A percentile compares a stretch with the other conserved stretches of the same genome.
phyloP scores from a whole-genome alignment of 1,140 invertebrate genomes.

The Meloidogyne chitwoodi region DNA sequence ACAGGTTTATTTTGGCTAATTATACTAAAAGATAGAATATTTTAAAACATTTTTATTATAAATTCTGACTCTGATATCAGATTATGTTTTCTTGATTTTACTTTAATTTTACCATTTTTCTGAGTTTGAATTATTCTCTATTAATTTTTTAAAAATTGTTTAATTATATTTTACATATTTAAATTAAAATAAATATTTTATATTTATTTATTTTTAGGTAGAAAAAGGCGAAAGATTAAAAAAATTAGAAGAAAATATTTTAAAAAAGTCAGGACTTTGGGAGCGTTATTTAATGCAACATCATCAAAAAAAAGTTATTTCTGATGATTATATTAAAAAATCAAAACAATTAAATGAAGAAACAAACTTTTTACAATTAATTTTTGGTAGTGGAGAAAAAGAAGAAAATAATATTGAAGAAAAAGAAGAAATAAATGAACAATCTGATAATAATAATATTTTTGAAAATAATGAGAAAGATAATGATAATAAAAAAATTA shows the following conservation, averaged over 20 bases:
- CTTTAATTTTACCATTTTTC: too few species aligned
- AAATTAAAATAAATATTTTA: not conserved
- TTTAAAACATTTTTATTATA: too few species aligned
- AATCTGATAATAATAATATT: too few species aligned
- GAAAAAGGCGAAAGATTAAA: constrained; percentile 19
- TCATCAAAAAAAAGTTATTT: constrained; percentile 25
- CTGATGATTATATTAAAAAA: constrained; percentile 22
- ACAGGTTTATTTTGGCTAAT: constrained; percentile 66
- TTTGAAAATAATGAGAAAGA: not conserved
- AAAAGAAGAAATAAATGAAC: not conserved
- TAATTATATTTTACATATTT: not conserved
- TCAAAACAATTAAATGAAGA: constrained; percentile 23
- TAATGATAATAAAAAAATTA: not conserved
- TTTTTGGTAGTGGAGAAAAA: constrained; percentile 28
- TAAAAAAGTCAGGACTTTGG: constrained; percentile 47
- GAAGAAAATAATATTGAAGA: not conserved
- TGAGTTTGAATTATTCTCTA: too few species aligned
- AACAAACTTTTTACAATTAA: constrained; percentile 37
- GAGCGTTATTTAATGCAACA: constrained; percentile 29
- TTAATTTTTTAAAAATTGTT: too few species aligned
- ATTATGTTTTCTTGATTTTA: too few species aligned
- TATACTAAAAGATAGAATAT: too few species aligned
- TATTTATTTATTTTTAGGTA: constrained; percentile 9
- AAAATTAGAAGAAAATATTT: constrained; percentile 6
- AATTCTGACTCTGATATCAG: too few species aligned